These are phyloP conservation scores for Hylyphantes graminicola DNA, from an alignment of 1,140 invertebrate species.

Conservation along the genomic window DNA sequence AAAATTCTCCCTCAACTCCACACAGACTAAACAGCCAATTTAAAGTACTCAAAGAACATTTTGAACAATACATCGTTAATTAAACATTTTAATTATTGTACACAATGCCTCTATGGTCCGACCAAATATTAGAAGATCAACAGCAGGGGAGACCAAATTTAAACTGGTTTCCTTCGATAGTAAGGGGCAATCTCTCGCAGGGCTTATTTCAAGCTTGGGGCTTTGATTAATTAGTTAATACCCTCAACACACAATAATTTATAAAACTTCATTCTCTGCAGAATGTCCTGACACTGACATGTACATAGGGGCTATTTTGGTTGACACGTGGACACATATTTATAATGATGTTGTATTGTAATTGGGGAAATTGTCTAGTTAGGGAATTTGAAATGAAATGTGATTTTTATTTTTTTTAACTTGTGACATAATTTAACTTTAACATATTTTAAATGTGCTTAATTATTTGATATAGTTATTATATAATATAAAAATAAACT, in stretches of 20 bases:
- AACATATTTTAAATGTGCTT: no score
- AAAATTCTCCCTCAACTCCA: no score
- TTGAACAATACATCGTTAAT: constrained; percentile 22
- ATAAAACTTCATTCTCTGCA: constrained; percentile 19
- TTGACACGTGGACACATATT: no score
- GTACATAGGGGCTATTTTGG: neutral
- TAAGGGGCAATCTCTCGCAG: constrained; percentile 25
- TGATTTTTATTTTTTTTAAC: no score
- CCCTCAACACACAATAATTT: constrained; percentile 38
- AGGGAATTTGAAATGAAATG: no score
- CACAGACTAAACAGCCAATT: no score
- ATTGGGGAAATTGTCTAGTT: no score
- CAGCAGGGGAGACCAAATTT: constrained; percentile 24
- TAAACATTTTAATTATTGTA: constrained; percentile 46
- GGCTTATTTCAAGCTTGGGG: constrained; percentile 21
- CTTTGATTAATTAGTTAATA: constrained; percentile 52
- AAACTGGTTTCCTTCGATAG: constrained; percentile 30
- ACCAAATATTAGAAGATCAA: constrained; percentile 48
- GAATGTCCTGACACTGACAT: constrained; percentile 5
- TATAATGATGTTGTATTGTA: no score
- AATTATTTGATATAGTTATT: no score
- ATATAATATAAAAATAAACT: no score
- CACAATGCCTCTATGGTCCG: constrained; percentile 12
- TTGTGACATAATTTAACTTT: no score
- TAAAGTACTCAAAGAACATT: constrained; percentile 13